These are phyloP conservation scores for Ooceraea biroi DNA, from an alignment of 1,140 invertebrate genomes.

Conservation along the genomic window DNA sequence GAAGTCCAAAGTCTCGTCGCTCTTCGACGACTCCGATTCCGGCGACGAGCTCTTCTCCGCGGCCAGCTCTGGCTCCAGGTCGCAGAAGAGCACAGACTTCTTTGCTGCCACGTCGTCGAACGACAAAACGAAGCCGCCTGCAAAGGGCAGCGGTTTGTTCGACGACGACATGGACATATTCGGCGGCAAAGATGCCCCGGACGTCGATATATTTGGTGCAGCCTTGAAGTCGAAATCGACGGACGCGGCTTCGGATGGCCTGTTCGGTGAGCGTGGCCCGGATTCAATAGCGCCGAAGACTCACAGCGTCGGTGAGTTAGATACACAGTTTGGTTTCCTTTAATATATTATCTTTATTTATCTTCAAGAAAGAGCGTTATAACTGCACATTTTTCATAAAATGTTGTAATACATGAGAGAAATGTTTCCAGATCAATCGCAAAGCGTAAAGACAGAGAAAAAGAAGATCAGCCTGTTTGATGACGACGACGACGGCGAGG, in stretches of 20 bases:
- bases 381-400: not conserved
- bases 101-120: slow-evolving; percentile 45
- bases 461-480: slow-evolving; percentile 68
- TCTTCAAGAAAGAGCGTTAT: too few species aligned
- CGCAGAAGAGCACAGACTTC: slow-evolving; percentile 78
- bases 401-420: not conserved
- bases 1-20: slow-evolving; percentile 74
- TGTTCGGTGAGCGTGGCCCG: slow-evolving; percentile 35
- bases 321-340: not conserved
- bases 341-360: not conserved
- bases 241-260: not conserved
- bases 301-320: not conserved
- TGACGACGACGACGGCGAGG: slow-evolving; percentile 61
- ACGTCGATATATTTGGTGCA: slow-evolving; percentile 79
- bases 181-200: slow-evolving; percentile 70
- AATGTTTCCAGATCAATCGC: slow-evolving; percentile 28
- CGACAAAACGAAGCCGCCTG: slow-evolving; percentile 56
- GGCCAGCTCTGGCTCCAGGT: slow-evolving; percentile 78
- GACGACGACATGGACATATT: slow-evolving; percentile 79
- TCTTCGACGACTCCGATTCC: slow-evolving; percentile 82
- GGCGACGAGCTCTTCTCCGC: slow-evolving; percentile 80
- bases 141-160: slow-evolving; percentile 70
- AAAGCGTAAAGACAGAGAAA: not conserved
- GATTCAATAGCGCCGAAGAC: slow-evolving; percentile 5
- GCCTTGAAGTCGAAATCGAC: slow-evolving; percentile 33